Base-by-base conservation (phyloP, 2,113 vertebrate genomes). In the Cyrtonyx montezumae region DNA sequence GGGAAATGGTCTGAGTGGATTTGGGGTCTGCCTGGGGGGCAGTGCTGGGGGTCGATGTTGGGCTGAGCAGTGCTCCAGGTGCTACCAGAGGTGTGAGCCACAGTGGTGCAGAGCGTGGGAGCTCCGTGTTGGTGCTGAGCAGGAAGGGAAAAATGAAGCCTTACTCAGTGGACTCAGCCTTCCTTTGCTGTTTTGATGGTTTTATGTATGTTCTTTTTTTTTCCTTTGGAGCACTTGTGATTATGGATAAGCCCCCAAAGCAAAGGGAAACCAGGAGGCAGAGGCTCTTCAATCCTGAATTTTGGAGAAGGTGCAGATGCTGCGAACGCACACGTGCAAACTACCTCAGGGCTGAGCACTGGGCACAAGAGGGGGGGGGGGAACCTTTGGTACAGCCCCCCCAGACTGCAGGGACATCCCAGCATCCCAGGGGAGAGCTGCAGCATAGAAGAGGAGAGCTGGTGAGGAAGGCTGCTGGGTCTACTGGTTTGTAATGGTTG, bases 261-360 rank as follows among this genome's bases (percentile, higher is more conserved):
- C 13, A 5, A 69, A 88, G 61, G 21, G 1, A 63, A 74, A 67
- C 51, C 84, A 53, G 87, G 88, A 53, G 85, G 89, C 92, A 40
- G 87, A 95, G 56, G 59, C 94, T 97, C 73, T 61, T 15, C 23
- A 17, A 49, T 63, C 78, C 65, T 32, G 75, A 36, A 14, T 6
- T 17, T 46, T 40, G 42, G 91, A 82, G 91, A 43, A 51, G 7
- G 30, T 67, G 63, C 89, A 92, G 93, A 85, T 84, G 88, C 82
- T 61, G 80, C 2, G 22, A 84, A 93, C 93, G 30, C 69, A 86
- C 93, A 70, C 8, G 56, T 89, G 88, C 92, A 75, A 97, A 95
- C 97, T 98, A 97, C 97, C 97, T 98, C 97, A 98, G 79, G 88
- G 93, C 92, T 90, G 74, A 87, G 55, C 59, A 48, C 15, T 8